Base-by-base conservation (phyloP, 2,888 invertebrate genomes). In the Willowsia nigromaculata region DNA sequence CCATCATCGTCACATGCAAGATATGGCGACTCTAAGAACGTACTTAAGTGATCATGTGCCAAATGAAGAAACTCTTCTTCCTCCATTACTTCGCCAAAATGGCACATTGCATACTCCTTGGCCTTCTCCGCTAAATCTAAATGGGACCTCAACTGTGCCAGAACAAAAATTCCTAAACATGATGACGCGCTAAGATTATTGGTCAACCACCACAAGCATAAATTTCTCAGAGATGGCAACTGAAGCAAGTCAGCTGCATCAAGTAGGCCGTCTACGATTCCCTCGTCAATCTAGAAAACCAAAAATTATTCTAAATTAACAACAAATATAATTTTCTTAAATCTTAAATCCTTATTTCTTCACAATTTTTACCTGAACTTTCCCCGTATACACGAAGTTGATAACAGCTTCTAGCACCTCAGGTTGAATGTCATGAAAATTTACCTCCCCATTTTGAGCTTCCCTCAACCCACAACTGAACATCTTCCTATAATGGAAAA, bases 231-330 rank as follows among this genome's bases (percentile, higher is more conserved):
- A 9, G 93, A 92, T 88, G 93, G 93, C 30, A 93, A 91, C 89
- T 93, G 93, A 15, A 93, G 90, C 6, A 93, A 88, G 90, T 93
- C 93, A 40, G 93, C 93, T 22, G 93, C 92, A 86, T 93, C 93
- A 85, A 93, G 90, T 56, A 93, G 85, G 43, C 92, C 92, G 89
- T 93, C 93, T 9, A 93, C 93, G 81, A 93, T 93, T 18, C 91
- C 90, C 80, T 93, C 93, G 74, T 90, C 92, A 80, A 93, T 93
- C 93, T 93, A 81, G 3, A 27, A 83, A 18, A 33, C 43, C 2
- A 1, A 78, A 43, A 43, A 47, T 15, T 4, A 22, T 33, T 33
- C 5, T 33, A 22, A 13, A 47, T 65, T 25, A 27, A 43, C 37
- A 47, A 40, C 1, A 68, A 27, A 30, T 47, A 43, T 37, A 74